Percentiles rank a stretch among this genome's conserved stretches.
These are phyloP conservation scores for Nesidiocoris tenuis DNA, from an alignment of 2,888 invertebrate species.

Conservation along the genomic window DNA sequence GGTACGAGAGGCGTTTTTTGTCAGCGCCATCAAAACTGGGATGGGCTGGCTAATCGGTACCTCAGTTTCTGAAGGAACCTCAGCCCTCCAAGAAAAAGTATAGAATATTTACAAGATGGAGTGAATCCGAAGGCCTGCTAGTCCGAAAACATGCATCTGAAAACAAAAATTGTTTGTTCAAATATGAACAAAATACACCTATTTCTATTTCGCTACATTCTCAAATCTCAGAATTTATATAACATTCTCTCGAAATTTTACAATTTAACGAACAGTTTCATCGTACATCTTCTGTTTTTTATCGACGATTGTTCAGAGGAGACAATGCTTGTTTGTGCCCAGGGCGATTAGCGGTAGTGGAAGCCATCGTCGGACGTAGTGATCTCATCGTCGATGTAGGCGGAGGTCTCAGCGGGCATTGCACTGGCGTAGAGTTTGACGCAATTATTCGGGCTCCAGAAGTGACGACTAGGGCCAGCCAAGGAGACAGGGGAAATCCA, in stretches of 20 bases:
- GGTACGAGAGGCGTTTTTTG: not conserved
- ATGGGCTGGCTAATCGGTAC: not conserved
- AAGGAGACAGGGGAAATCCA: slow-evolving; percentile 19
- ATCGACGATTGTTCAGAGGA: not conserved
- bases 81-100: not conserved
- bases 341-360: not conserved
- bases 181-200: not conserved
- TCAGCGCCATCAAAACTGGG: not conserved
- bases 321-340: too few relatives aligned
- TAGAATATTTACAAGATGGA: too few relatives aligned
- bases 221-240: not conserved
- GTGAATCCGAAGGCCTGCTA: too few relatives aligned
- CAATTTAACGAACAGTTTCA: not conserved
- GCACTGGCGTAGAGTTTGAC: slow-evolving; percentile 34
- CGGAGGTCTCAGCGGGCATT: slow-evolving; percentile 25
- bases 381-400: not conserved
- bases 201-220: not conserved
- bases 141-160: too few relatives aligned
- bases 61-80: not conserved
- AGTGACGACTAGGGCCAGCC: not conserved
- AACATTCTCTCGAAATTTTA: not conserved
- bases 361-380: not conserved
- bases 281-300: too few relatives aligned
- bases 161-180: too few relatives aligned
- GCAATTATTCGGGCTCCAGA: slow-evolving; percentile 28